Conservation (phyloP, 2,888 invertebrate genomes). For the Drosophila kuntzei region DNA sequence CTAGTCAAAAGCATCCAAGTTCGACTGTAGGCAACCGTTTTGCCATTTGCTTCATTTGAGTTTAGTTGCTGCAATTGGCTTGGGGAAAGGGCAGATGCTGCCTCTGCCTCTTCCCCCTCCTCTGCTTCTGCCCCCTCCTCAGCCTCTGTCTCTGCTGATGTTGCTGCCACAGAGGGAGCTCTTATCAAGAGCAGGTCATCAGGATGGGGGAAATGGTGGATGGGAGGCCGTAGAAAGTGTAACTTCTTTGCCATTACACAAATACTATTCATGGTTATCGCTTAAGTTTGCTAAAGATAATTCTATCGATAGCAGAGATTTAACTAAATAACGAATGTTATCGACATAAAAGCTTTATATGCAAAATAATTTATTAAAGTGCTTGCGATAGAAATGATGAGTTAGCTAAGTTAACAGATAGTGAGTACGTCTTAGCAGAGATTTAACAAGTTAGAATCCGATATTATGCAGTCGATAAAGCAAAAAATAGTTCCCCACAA, state of each 20-base stretch:
- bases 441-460: too few relatives aligned
- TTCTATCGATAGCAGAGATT: slow-evolving; percentile 5
- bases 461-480: too few relatives aligned
- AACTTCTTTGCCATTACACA: slow-evolving; percentile 37
- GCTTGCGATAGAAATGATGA: background rate
- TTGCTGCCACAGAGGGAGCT: slow-evolving; percentile 11
- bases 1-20: slow-evolving; percentile 28
- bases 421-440: too few relatives aligned
- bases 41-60: slow-evolving; percentile 63
- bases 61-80: slow-evolving; percentile 49
- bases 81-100: slow-evolving; percentile 36
- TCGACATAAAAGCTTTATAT: too few relatives aligned
- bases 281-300: background rate
- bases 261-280: slow-evolving; percentile 24
- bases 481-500: too few relatives aligned
- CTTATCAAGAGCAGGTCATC: slow-evolving; percentile 78
- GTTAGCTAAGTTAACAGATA: too few relatives aligned
- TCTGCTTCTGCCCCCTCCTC: slow-evolving; percentile 14
- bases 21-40: slow-evolving; percentile 46
- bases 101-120: slow-evolving; percentile 23
- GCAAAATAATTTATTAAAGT: too few relatives aligned
- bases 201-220: slow-evolving; percentile 35
- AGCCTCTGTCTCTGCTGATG: slow-evolving; percentile 16
- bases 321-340: background rate
- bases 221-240: slow-evolving; percentile 64